Evolutionary conservation across 2,797 vertebrate species (phyloP), one percentile per base, ranked within the genome.

Genomic region (Semaprochilodus insignis): DNA sequence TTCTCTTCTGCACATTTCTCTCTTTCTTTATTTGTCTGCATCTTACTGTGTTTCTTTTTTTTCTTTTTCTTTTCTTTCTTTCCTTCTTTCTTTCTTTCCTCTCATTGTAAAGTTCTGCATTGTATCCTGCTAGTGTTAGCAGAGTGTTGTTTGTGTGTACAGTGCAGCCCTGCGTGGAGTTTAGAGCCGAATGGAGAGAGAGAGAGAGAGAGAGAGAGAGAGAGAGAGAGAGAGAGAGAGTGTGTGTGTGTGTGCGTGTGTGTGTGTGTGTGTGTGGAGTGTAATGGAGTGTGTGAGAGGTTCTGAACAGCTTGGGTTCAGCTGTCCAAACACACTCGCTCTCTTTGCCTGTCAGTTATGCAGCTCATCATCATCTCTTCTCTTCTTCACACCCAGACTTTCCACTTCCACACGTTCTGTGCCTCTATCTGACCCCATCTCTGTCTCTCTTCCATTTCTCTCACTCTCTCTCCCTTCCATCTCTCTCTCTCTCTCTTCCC

Each of bases 241-340:
- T 36, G 36, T 36, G 6, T 36, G 36, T 36, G 36, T 36, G 36
- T 36, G 36, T 36, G 36, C 6, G 36, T 36, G 36, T 36, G 36
- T 36, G 36, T 36, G 36, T 36, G 36, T 36, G 36, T 36, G 36
- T 36, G 36, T 36, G 36, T 31, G 31, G 19, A 36, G 81, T 82
- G 15, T 97, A 97, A 98, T 97, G 96, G 96, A 96, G 95, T 97
- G 96, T 97, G 96, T 96, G 96, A 97, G 93, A 93, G 94, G 83
- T 94, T 94, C 96, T 97, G 96, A 93, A 94, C 95, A 96, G 96
- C 96, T 96, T 97, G 97, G 92, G 95, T 94, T 99, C 97, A 99
- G 98, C 98, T 99, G 98, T 98, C 95, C 95, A 99, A 99, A 99
- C 96, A 99, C 89, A 82, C 91, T 83, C 88, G 89, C 95, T 93